Evolutionary conservation across 2,797 vertebrate species (phyloP), one percentile per base, ranked within the genome.

Genomic region (Pogonophryne albipinna): DNA sequence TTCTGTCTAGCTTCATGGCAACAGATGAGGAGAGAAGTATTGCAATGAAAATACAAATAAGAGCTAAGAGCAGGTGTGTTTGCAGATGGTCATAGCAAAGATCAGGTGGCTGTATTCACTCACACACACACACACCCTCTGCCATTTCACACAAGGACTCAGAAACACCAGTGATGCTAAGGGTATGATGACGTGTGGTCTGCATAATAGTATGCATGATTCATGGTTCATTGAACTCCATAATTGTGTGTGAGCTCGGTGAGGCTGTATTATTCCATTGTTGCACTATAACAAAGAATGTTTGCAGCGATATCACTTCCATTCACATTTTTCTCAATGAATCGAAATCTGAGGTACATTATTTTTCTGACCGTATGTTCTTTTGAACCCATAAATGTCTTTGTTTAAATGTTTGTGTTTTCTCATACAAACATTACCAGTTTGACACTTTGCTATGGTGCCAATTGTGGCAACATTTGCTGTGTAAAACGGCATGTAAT

Each of bases 41-140:
- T 58, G 49, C 71, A 61, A 77, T 52, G 20, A 5, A 27, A 27
- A 27, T 27, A 52, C 3, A 71, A 74, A 71, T 55, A 76, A 74
- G 34, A 50, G 16, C 50, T 19, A 56, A 68, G 45, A 81, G 60
- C 86, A 86, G 82, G 72, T 86, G 82, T 46, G 63, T 76, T 62
- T 83, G 46, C 85, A 89, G 85, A 89, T 83, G 83, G 76, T 73
- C 58, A 51, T 14, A 34, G 62, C 58, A 71, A 70, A 78, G 61
- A 82, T 81, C 80, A 65, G 63, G 64, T 68, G 58, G 65, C 62
- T 57, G 57, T 63, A 52, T 72, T 63, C 44, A 1, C 44, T 13
- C 50, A 49, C 23, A 42, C 38, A 79, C 49, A 41, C 61, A 75
- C 31, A 42, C 46, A 45, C 23, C 34, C 17, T 2, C 56, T 2